Conservation (phyloP, 1,140 invertebrate genomes). For the Telenomus remus region DNA sequence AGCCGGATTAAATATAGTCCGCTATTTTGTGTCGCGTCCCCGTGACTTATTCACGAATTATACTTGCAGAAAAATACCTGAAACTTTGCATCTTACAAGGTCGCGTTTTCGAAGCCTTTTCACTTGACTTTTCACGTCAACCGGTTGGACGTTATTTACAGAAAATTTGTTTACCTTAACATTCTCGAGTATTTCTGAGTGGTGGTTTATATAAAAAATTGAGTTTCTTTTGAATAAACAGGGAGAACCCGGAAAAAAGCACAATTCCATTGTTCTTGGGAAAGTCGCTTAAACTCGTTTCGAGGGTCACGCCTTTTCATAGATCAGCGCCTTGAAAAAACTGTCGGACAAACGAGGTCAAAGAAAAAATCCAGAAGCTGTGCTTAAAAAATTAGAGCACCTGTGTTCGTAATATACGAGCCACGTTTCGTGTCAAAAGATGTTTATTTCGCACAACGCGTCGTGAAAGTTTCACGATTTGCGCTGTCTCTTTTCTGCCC, state of each 20-base stretch:
- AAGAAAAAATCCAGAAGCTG: slow-evolving; percentile 22
- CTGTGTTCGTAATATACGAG: slow-evolving; percentile 32
- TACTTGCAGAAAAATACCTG: too few relatives aligned
- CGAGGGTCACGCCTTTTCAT: slow-evolving; percentile 29
- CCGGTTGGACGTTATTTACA: too few relatives aligned
- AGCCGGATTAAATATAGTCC: slow-evolving; percentile 18
- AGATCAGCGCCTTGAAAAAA: slow-evolving; percentile 41
- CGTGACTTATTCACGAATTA: not conserved
- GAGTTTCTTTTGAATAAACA: slow-evolving; percentile 11
- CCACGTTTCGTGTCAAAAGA: slow-evolving; percentile 34
- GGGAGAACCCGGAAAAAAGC: not conserved
- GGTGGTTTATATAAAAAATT: too few relatives aligned
- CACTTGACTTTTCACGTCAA: too few relatives aligned
- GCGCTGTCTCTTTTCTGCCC: slow-evolving; percentile 36
- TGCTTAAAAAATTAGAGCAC: slow-evolving; percentile 42
- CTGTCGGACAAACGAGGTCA: slow-evolving; percentile 34
- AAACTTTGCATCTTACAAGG: too few relatives aligned
- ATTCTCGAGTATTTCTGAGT: too few relatives aligned
- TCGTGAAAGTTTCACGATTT: slow-evolving; percentile 48
- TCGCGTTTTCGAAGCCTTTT: too few relatives aligned
- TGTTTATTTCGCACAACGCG: slow-evolving; percentile 43
- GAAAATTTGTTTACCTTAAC: too few relatives aligned
- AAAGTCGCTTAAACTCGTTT: slow-evolving; percentile 2
- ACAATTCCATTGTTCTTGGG: slow-evolving; percentile 6
- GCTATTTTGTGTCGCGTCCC: not conserved